Base-by-base conservation (phyloP, 2,888 invertebrate species). In the Hydroisotoma schaefferi region DNA sequence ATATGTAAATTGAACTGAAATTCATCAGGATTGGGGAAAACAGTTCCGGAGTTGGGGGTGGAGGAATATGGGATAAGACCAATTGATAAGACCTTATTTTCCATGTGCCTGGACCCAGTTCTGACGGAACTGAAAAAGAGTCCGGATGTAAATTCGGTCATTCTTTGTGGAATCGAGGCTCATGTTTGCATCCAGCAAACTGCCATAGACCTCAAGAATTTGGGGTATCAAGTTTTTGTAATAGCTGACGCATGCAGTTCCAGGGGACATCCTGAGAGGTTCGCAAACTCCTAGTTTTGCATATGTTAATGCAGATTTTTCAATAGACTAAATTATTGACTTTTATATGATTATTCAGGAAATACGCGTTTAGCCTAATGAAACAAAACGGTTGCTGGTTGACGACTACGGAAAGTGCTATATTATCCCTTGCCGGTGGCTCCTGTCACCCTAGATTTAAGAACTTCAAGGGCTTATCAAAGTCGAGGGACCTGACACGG, bases 181-280 rank as follows among this genome's bases (percentile, higher is more conserved):
- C 83, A 83, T 74, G 83, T 82, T 22, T 84, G 83, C 72, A 77
- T 84, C 10, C 81, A 81, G 68, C 81, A 83, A 71, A 83, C 83
- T 4, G 78, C 80, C 3, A 75, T 82, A 49, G 80, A 81, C 71
- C 75, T 83, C 6, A 73, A 81, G 55, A 48, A 60, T 1, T 70
- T 74, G 55, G 79, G 79, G 4, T 77, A 75, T 71, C 77, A 80
- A 65, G 82, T 83, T 1, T 81, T 83, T 70, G 76, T 83, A 15
- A 78, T 83, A 47, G 82, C 80, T 10, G 83, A 83, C 74, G 82
- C 79, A 1, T 78, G 79, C 55, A 81, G 81, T 15, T 81, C 81
- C 8, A 73, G 83, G 37, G 78, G 77, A 53, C 74, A 75, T 72
- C 75, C 76, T 2, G 80, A 80, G 73, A 75, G 80, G 78, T 78